Evolutionary conservation across 2,113 vertebrate species (phyloP).

Genomic region (Ginglymostoma cirratum): DNA sequence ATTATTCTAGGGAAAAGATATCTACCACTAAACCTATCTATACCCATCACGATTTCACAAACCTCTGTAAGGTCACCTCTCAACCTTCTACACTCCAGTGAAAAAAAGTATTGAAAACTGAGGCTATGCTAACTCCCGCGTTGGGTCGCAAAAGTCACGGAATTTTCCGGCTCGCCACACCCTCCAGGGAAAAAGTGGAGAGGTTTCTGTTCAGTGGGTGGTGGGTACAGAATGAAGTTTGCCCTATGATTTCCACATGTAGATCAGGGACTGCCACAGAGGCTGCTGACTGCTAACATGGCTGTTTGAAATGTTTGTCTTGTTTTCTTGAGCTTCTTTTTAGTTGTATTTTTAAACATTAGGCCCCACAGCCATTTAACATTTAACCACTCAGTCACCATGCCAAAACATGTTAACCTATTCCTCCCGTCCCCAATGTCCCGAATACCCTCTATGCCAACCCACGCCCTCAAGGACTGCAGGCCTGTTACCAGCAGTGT

Average conservation of each 20-base stretch:
- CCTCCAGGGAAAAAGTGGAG: background rate
- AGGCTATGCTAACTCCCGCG: background rate
- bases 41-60: no score
- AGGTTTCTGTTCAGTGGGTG: no score
- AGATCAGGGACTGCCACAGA: background rate
- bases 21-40: no score
- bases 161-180: background rate
- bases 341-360: background rate
- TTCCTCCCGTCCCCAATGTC: background rate
- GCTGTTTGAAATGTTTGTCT: background rate
- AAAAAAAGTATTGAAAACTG: background rate
- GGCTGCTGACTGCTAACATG: background rate
- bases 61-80: no score
- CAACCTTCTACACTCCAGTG: no score
- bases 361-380: background rate
- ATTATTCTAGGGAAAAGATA: no score
- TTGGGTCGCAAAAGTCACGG: background rate
- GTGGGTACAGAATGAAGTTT: background rate
- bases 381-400: background rate
- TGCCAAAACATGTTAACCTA: background rate
- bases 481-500: background rate
- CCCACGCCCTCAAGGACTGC: background rate
- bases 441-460: background rate
- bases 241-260: no score
- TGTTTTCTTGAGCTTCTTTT: background rate